Base-by-base conservation (phyloP, 1,140 invertebrate genomes). In the Subanguina moxae region DNA sequence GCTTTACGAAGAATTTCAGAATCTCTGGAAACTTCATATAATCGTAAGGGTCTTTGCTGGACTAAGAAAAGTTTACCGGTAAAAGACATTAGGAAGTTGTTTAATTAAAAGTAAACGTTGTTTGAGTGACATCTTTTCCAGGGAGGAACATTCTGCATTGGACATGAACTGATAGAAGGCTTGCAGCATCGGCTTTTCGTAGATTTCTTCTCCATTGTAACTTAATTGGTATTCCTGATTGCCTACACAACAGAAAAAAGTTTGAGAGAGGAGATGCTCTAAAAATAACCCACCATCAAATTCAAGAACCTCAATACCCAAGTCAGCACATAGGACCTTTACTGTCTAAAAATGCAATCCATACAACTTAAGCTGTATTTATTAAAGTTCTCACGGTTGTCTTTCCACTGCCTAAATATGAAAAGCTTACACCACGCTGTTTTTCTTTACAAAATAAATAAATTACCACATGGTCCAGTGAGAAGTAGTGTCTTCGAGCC, bases 261-360 rank as follows among this genome's bases (percentile, higher is more conserved):
- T 30, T 32, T 19, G 30, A 32, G 11, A 30, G 28, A 28, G 15
- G 13, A 32, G 11, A 32, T 28, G 21, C 27, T 28, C 23, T 25
- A 13, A 28, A 42, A 15, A 28, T 27, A 30, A 62, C 30, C 59
- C 15, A 25, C 62, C 48, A 32, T 72, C 70, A 30, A 68, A 72
- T 68, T 72, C 70, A 15, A 52, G 58, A 21, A 72, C 70, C 48
- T 72, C 70, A 42, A 72, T 74, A 25, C 71, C 70, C 23, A 72
- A 45, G 43, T 72, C 70, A 30, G 62, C 45, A 13, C 74, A 76
- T n/a, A 72, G 21, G 5, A 72, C 72, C 7, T 58, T 63, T 19
- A 72, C 45, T 21, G 70, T 11, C 32, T 38, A 11, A 38, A 38
- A 38, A 38, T 5, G 32, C 11, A 38, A 38, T 3, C 3, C 32